Conservation (phyloP, 2,797 vertebrate species). For the Helicolenus hilgendorfi region DNA sequence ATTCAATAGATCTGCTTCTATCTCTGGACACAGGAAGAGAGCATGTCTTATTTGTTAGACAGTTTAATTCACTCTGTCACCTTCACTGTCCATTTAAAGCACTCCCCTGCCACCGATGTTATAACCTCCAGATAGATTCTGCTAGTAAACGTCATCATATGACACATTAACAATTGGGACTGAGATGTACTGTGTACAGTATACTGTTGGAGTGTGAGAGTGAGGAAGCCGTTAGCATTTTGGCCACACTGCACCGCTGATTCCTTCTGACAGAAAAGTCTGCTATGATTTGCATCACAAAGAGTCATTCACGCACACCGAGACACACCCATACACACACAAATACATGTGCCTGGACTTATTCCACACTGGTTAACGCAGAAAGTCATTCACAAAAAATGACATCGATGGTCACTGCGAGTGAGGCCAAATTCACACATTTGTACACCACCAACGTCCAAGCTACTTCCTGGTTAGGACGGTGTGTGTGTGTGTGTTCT, state of each 20-base stretch:
- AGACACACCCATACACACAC: conserved; percentile 2
- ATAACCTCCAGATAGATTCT: conserved; percentile 57
- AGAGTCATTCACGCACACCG: not conserved
- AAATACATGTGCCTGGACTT: conserved; percentile 19
- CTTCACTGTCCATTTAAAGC: conserved; percentile 61
- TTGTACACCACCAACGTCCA: not conserved
- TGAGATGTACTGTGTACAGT: conserved; percentile 34
- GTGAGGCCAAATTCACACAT: conserved; percentile 9
- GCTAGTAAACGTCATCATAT: conserved; percentile 53
- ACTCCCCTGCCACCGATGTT: conserved; percentile 28
- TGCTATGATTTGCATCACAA: conserved; percentile 65
- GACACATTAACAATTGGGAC: conserved; percentile 56
- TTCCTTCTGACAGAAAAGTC: conserved; percentile 72
- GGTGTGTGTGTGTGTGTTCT: not conserved
- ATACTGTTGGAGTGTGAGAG: conserved; percentile 12
- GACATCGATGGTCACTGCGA: not conserved
- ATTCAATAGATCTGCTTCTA: conserved; percentile 36
- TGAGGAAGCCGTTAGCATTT: conserved; percentile 36
- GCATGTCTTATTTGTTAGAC: conserved; percentile 47
- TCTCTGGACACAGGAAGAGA: conserved; percentile 18
- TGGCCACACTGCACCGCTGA: conserved; percentile 50
- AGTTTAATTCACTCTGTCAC: conserved; percentile 70
- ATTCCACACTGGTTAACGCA: conserved; percentile 15
- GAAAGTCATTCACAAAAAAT: conserved; percentile 40
- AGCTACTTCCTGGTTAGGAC: not conserved